These are phyloP conservation scores for Agrotis segetum DNA, from an alignment of 2,888 invertebrate species.

Conservation along the genomic window DNA sequence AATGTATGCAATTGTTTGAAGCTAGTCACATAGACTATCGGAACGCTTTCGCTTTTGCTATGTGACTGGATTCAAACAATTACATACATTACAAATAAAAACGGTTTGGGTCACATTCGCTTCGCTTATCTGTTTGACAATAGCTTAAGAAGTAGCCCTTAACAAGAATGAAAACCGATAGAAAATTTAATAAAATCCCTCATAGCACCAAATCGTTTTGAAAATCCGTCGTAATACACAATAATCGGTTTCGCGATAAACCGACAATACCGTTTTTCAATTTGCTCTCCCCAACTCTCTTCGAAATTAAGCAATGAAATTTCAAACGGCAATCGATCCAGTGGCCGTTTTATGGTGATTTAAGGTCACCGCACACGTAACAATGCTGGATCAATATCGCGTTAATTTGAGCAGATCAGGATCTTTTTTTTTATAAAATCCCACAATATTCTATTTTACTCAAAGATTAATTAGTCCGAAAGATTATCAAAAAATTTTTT, in stretches of 20 bases:
- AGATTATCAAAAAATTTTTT: no score
- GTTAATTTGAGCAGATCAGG: neutral
- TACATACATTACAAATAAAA: no score
- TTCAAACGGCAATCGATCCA: conserved; percentile 41
- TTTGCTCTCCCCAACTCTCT: conserved; percentile 19
- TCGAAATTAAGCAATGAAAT: conserved; percentile 52
- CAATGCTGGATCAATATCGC: neutral
- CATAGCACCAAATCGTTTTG: conserved; percentile 16
- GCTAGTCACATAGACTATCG: no score
- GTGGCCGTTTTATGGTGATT: conserved; percentile 28
- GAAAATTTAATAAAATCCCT: conserved; percentile 27
- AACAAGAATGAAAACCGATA: conserved; percentile 27
- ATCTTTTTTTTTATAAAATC: neutral
- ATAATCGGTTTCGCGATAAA: conserved; percentile 50
- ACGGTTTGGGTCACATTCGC: no score
- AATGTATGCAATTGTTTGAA: no score
- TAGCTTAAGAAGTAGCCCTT: conserved; percentile 1
- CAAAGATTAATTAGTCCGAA: no score
- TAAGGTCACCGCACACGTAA: neutral
- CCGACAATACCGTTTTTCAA: conserved; percentile 49
- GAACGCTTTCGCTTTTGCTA: no score
- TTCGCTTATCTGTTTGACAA: no score
- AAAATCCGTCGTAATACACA: conserved; percentile 37
- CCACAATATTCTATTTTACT: neutral
- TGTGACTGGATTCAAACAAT: no score